phyloP scores from a whole-genome alignment of 1,140 invertebrate species.

The Homarus americanus region DNA sequence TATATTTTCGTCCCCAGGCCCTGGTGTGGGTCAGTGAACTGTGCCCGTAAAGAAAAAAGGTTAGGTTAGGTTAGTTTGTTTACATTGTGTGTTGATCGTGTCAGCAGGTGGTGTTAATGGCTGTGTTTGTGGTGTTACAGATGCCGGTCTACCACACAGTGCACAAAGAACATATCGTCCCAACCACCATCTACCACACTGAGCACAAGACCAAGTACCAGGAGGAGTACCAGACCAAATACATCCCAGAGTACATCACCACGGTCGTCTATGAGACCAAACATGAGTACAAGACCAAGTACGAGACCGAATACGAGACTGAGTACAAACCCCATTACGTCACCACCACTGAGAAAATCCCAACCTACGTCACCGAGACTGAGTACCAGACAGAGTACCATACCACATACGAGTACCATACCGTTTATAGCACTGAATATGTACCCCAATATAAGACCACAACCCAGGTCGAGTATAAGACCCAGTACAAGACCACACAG shows the following conservation, averaged over 20 bases:
- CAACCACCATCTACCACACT: background rate
- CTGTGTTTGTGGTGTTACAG: background rate
- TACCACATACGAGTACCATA: conserved; percentile 17
- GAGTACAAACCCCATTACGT: conserved; percentile 37
- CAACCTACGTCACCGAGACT: conserved; percentile 41
- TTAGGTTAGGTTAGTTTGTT: background rate
- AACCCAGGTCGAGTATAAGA: background rate
- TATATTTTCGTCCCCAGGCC: too few relatives aligned
- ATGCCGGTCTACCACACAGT: conserved; percentile 21
- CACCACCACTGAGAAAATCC: conserved; percentile 50
- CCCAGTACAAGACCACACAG: conserved; percentile 27
- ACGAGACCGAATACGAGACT: background rate
- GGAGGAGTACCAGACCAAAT: background rate
- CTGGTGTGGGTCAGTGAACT: too few relatives aligned
- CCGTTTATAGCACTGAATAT: background rate
- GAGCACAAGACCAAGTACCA: conserved; percentile 10
- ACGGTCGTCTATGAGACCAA: background rate
- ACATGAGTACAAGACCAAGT: background rate
- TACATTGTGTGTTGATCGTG: too few relatives aligned
- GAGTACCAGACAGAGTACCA: conserved; percentile 21
- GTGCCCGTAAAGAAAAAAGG: too few relatives aligned
- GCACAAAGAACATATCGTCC: background rate
- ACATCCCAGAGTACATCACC: conserved; percentile 24
- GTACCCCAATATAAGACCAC: conserved; percentile 13
- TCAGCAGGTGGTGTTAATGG: too few relatives aligned